These are phyloP conservation scores for Cabera pusaria DNA, from an alignment of 2,888 invertebrate species.

Conservation along the genomic window DNA sequence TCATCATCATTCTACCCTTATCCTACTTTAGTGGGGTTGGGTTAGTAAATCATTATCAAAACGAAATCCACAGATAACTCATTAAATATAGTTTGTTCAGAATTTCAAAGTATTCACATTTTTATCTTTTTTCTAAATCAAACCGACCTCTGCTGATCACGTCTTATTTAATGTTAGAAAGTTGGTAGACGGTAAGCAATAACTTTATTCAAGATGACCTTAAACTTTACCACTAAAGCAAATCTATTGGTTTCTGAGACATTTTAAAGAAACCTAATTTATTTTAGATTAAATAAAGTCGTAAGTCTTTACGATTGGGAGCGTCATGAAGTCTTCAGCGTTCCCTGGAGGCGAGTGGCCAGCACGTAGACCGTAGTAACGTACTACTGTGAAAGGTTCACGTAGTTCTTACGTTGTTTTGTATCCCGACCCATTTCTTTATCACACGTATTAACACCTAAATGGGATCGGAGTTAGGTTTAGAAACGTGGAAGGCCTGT, in stretches of 20 bases:
- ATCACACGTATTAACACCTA: constrained; percentile 36
- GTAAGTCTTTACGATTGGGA: constrained; percentile 25
- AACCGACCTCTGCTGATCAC: background rate
- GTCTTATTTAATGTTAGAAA: constrained; percentile 6
- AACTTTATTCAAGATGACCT: constrained; percentile 10
- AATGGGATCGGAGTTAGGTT: constrained; percentile 34
- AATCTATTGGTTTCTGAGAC: constrained; percentile 2
- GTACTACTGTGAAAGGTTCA: constrained; percentile 37
- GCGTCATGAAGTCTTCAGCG: constrained; percentile 21
- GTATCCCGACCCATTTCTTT: constrained; percentile 34
- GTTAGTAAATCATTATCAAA: too few relatives aligned
- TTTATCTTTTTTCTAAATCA: background rate
- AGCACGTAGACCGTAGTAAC: constrained; percentile 24
- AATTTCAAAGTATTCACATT: too few relatives aligned
- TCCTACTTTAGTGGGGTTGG: too few relatives aligned
- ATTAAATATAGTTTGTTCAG: too few relatives aligned
- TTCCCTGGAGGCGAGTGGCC: constrained; percentile 19
- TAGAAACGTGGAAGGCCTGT: constrained; percentile 23
- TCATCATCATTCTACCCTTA: too few relatives aligned
- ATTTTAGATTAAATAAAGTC: constrained; percentile 6
- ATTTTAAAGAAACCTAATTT: constrained; percentile 7
- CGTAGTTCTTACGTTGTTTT: constrained; percentile 36
- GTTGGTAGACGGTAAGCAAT: constrained; percentile 12
- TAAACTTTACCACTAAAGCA: constrained; percentile 6
- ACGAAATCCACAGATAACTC: too few relatives aligned